A percentile compares a stretch with the other conserved stretches of the same genome.
These are phyloP conservation scores for Endomychus coccineus DNA, from an alignment of 2,888 invertebrate genomes.

Conservation along the genomic window DNA sequence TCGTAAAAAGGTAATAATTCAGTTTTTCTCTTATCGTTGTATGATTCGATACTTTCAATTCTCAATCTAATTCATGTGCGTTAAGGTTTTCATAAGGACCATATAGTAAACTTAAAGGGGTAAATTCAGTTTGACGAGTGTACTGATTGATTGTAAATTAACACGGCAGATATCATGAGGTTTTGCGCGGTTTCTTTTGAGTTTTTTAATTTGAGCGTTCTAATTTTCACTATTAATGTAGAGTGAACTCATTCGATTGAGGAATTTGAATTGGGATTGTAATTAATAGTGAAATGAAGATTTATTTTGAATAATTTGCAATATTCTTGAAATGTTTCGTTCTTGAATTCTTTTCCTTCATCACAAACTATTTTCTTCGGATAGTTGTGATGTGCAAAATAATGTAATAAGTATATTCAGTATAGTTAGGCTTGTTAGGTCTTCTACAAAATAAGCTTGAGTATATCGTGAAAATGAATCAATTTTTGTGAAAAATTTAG, in stretches of 20 bases:
- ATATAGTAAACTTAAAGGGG: conserved; percentile 18
- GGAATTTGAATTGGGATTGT: conserved; percentile 13
- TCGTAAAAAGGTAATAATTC: conserved; percentile 21
- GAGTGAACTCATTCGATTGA: conserved; percentile 9
- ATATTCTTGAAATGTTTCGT: conserved; percentile 4
- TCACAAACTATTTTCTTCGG: conserved; percentile 15
- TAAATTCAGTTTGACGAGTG: conserved; percentile 16
- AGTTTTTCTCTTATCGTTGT: conserved; percentile 21
- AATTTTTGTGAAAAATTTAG: conserved; percentile 12
- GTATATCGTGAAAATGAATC: conserved; percentile 13
- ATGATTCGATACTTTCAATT: conserved; percentile 18
- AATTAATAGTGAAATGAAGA: conserved; percentile 11
- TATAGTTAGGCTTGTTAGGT: conserved; percentile 9
- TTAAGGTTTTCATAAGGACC: conserved; percentile 23
- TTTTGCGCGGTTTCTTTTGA: conserved; percentile 8
- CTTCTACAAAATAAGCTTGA: conserved; percentile 15
- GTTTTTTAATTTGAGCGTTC: conserved; percentile 2
- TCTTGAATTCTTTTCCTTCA: conserved; percentile 16
- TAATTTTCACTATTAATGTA: conserved; percentile 4
- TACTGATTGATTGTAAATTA: conserved; percentile 10
- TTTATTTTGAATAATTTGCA: conserved; percentile 13
- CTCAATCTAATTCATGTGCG: conserved; percentile 20
- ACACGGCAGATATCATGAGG: conserved; percentile 6
- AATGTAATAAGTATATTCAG: conserved; percentile 17
- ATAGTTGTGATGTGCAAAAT: conserved; percentile 15